These are phyloP conservation scores for Threskiornis aethiopicus DNA, from an alignment of 2,797 vertebrate species.

Conservation along the genomic window DNA sequence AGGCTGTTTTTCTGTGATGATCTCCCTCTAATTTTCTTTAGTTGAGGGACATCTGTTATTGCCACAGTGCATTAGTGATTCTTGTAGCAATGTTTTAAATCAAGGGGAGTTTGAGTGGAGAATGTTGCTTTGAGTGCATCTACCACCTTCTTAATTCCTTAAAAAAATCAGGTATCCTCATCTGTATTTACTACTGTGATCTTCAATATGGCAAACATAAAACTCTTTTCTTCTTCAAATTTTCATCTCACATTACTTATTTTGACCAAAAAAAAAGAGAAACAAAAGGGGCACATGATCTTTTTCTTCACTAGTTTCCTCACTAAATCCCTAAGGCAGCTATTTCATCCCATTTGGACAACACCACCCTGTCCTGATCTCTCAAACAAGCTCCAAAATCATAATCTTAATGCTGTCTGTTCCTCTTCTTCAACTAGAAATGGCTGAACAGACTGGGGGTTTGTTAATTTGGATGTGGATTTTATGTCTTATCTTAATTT, in stretches of 20 bases:
- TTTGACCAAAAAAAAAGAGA: background rate
- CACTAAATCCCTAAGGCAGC: background rate
- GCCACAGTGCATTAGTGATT: background rate
- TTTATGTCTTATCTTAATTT: background rate
- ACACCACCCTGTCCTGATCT: background rate
- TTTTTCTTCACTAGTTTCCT: background rate
- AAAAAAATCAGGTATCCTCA: background rate
- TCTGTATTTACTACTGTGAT: background rate
- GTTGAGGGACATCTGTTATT: background rate
- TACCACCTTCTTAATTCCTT: background rate
- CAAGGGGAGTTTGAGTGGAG: background rate
- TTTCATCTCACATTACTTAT: background rate
- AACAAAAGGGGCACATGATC: background rate
- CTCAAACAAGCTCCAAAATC: background rate
- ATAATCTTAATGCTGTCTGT: background rate
- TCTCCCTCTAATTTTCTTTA: constrained; percentile 21
- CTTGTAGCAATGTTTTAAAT: background rate
- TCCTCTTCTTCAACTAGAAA: background rate
- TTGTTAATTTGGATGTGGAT: background rate
- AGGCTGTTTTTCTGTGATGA: background rate
- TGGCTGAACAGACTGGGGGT: background rate
- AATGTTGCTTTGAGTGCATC: background rate
- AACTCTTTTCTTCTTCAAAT: background rate
- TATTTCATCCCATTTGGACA: background rate
- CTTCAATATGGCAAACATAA: background rate